These are phyloP conservation scores for Chionomys nivalis DNA, from an alignment of 2,113 vertebrate genomes.

Conservation along the genomic window DNA sequence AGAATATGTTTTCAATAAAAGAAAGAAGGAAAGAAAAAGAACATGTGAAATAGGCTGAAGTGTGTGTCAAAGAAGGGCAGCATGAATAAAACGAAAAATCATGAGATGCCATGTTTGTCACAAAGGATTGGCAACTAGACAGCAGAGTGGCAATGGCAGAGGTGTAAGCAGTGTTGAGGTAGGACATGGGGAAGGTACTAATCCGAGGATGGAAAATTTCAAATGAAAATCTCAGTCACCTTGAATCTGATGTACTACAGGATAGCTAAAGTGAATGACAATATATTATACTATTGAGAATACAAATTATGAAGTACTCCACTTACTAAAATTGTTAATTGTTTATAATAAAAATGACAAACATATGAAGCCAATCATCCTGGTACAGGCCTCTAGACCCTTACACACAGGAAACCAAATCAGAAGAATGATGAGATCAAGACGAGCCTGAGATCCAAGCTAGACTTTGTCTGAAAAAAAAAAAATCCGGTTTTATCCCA, in stretches of 20 bases:
- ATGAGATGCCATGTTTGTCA: background rate
- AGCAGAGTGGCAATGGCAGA: background rate
- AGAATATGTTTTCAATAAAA: background rate
- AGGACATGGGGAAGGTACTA: background rate
- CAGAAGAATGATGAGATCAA: background rate
- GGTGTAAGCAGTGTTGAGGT: fast-evolving
- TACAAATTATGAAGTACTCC: background rate
- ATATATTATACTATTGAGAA: background rate
- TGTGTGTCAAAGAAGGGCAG: background rate
- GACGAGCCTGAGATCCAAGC: background rate
- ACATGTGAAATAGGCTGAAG: background rate
- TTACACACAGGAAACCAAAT: too few species aligned
- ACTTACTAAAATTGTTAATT: background rate
- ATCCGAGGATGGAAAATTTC: background rate
- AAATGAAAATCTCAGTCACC: background rate
- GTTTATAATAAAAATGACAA: background rate
- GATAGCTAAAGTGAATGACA: background rate
- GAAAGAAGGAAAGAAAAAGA: background rate
- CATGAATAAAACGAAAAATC: background rate
- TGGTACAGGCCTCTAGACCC: too few species aligned
- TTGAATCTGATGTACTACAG: background rate
- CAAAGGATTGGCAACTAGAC: background rate
- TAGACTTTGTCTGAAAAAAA: background rate
- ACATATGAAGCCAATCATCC: background rate
- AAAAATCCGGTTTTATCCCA: too few species aligned